Conservation (phyloP, 2,797 vertebrate species). For the Danio tinwini region DNA sequence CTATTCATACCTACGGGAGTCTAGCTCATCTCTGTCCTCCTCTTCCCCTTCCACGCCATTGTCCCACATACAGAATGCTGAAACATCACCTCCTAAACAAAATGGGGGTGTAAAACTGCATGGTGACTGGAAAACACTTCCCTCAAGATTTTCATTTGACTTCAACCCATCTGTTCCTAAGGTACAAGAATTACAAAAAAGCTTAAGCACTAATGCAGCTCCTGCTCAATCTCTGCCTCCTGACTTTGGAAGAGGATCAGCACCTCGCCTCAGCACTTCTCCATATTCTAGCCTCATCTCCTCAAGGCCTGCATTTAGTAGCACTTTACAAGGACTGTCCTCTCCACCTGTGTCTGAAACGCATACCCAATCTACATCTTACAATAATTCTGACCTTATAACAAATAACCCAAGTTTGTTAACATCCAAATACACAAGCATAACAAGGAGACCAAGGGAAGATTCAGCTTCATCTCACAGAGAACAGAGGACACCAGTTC, state of each 20-base stretch:
- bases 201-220: conserved; percentile 24
- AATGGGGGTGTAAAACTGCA: conserved; percentile 1
- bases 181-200: conserved; percentile 21
- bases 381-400: conserved; percentile 11
- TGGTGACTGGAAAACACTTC: conserved; percentile 27
- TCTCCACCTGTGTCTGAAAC: conserved; percentile 28
- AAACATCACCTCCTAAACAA: conserved; percentile 38
- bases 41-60: conserved; percentile 51
- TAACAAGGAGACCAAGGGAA: conserved; percentile 11
- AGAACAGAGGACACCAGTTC: conserved; percentile 44
- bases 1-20: conserved; percentile 70
- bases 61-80: conserved; percentile 35
- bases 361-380: conserved; percentile 36
- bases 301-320: conserved; percentile 65
- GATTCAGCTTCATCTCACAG: conserved; percentile 3
- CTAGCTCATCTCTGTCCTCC: conserved; percentile 56
- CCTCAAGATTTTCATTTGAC: conserved; percentile 60
- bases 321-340: conserved; percentile 53
- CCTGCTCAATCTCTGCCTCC: conserved; percentile 67
- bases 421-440: conserved; percentile 16
- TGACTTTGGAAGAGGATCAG: conserved; percentile 69
- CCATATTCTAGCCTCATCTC: conserved; percentile 78
- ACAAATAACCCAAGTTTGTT: conserved; percentile 25
- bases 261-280: conserved; percentile 71
- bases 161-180: conserved; percentile 27